Base-by-base conservation (phyloP, 2,113 vertebrate genomes). In the Excalfactoria chinensis region DNA sequence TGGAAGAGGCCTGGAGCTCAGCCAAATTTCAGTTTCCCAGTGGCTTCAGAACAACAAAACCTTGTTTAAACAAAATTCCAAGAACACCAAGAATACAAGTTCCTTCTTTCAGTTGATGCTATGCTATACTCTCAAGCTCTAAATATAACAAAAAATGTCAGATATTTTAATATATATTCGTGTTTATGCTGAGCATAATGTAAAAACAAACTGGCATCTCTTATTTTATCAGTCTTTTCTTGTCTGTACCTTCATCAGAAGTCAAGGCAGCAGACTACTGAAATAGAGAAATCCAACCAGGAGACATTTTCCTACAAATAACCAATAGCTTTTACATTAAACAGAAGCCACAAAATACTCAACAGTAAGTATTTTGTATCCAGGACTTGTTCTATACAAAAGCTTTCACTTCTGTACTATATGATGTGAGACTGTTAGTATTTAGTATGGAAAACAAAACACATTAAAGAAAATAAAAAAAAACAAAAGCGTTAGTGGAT, bases 21-120 rank as follows among this genome's bases (percentile, higher is more conserved):
- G 66, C 46, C 84, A 90, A 40, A 11, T 23, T 58, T 20, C 64
- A 58, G 18, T 19, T 82, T 84, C 26, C 20, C 74, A 85, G 22
- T 9, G 44, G 73, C 71, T 88, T 55, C 64, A 59, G 69, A 56
- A 73, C 60, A 90, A 90, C 83, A 93, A 90, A 83, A 49, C 19
- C 19, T 12, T n/a, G 76, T 84, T 83, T 41, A 86, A 72, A 87
- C 13, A 11, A 16, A 77, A 49, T 63, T 67, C 49, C 46, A 89
- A 46, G 67, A 94, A 64, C 21, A 75, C 11, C 21, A 64, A 0
- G 1, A 46, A 72, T 37, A 23, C 34, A 23, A 74, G 21, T 67
- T n/a, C 41, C 22, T 30, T 80, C 66, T 80, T 70, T n/a, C 56
- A 67, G 76, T 4, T 53, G n/a, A 73, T 58, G n/a, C n/a, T 18